Conservation (phyloP, 2,113 vertebrate species). For the Pterocles orientalis region DNA sequence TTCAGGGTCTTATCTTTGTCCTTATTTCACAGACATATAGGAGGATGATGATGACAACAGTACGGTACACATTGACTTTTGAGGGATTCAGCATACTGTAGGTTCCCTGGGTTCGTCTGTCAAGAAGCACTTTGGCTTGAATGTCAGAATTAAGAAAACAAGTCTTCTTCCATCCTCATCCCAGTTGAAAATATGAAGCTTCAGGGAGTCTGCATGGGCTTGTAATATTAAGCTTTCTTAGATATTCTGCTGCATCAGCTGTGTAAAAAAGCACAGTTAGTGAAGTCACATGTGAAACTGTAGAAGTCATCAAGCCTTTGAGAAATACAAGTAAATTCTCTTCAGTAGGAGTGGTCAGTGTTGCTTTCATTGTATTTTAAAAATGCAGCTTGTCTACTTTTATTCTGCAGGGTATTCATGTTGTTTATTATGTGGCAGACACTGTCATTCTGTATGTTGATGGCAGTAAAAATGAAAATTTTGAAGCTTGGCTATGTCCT, state of each 20-base stretch:
- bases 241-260: neutral
- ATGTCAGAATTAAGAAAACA: neutral
- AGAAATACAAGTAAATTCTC: neutral
- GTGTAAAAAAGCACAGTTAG: neutral
- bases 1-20: neutral
- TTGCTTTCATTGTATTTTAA: neutral
- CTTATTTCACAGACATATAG: neutral
- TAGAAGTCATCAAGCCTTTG: neutral
- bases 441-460: accelerated
- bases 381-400: neutral
- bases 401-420: neutral
- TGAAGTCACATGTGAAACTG: accelerated
- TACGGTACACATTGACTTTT: neutral
- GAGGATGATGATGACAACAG: neutral
- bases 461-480: neutral
- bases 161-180: neutral
- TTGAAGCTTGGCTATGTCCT: neutral
- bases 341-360: neutral
- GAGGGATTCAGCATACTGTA: neutral
- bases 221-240: neutral
- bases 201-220: accelerated
- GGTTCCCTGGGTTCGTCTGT: neutral
- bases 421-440: neutral
- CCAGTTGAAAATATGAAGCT: neutral
- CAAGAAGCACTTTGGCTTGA: neutral